phyloP scores from a whole-genome alignment of 2,113 vertebrate genomes.

The Grus americana region DNA sequence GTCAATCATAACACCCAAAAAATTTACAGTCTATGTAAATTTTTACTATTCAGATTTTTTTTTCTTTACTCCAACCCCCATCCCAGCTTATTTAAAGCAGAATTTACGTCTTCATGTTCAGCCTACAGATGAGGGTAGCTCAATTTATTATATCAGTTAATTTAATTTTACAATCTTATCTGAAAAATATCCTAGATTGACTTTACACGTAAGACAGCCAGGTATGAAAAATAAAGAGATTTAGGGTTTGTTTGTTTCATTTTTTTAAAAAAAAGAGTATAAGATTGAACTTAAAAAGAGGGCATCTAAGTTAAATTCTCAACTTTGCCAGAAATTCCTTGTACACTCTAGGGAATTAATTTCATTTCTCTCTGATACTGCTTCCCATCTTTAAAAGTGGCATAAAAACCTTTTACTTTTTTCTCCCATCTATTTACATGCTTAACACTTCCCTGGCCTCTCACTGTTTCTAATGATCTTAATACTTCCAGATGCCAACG shows the following conservation, averaged over 20 bases:
- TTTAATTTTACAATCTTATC: not conserved
- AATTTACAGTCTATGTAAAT: rapidly evolving
- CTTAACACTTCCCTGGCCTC: not conserved
- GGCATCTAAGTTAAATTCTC: not conserved
- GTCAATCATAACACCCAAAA: not conserved
- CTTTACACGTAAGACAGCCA: not conserved
- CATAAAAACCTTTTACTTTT: not conserved
- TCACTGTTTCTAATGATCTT: not conserved
- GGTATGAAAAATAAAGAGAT: not conserved
- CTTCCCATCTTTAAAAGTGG: not conserved
- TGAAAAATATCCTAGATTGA: not conserved
- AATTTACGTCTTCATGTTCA: not conserved
- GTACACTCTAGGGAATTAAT: not conserved
- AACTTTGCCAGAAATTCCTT: not conserved
- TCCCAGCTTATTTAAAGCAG: not conserved
- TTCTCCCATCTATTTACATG: not conserved
- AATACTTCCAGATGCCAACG: not conserved
- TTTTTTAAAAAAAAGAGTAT: not conserved
- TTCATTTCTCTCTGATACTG: not conserved
- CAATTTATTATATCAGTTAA: not conserved
- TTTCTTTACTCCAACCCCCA: not conserved
- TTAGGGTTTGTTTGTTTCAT: not conserved
- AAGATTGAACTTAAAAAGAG: not conserved
- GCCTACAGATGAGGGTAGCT: not conserved
- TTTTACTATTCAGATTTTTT: not conserved